Evolutionary conservation across 2,113 vertebrate genomes (phyloP).

Genomic region (Furnarius figulus): DNA sequence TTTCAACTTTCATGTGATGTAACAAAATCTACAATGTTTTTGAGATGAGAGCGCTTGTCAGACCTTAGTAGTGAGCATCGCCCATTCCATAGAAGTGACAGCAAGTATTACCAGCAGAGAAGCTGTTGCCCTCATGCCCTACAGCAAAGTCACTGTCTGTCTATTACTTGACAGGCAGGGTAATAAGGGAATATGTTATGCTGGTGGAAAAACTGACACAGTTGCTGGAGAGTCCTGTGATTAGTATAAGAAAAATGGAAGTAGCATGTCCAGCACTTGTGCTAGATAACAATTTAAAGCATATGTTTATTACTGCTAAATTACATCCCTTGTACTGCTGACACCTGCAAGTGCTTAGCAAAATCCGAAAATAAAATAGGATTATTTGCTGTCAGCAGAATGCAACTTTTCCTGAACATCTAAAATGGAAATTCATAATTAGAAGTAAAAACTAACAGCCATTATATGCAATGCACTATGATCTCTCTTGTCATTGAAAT

Average conservation of each 20-base stretch:
- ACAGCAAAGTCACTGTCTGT: slow-evolving; percentile 52
- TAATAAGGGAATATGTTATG: slow-evolving; percentile 33
- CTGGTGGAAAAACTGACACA: slow-evolving; percentile 19
- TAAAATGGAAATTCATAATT: neutral
- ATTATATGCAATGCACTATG: neutral
- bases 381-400: neutral
- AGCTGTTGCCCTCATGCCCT: slow-evolving; percentile 44
- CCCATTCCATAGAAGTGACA: slow-evolving; percentile 58
- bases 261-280: neutral
- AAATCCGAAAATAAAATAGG: slow-evolving; percentile 10
- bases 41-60: slow-evolving; percentile 63
- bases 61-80: slow-evolving; percentile 51
- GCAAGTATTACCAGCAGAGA: slow-evolving; percentile 49
- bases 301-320: neutral
- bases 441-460: neutral
- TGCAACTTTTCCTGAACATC: neutral
- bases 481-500: neutral
- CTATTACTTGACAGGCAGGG: slow-evolving; percentile 64
- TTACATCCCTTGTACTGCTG: neutral
- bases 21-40: slow-evolving; percentile 29
- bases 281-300: neutral
- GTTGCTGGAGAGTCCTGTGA: neutral
- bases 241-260: neutral
- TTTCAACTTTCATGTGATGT: slow-evolving; percentile 7
- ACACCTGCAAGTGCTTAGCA: neutral